Evolutionary conservation across 2,888 invertebrate species (phyloP).

Genomic region (Drosophila kuntzei): DNA sequence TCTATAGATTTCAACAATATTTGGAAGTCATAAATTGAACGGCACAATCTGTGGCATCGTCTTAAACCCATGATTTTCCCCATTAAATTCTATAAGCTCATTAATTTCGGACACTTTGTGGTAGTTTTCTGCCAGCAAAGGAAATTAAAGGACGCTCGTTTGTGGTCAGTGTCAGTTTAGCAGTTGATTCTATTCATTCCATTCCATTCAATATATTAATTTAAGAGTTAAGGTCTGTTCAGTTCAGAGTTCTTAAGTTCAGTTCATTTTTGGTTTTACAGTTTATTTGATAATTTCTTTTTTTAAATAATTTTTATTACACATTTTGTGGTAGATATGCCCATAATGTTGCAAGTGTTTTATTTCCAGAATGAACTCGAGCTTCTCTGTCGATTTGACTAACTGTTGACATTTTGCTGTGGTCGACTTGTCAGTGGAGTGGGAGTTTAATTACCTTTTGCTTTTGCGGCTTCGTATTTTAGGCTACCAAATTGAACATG

Average conservation of each 20-base stretch:
- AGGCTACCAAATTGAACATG: conserved; percentile 50
- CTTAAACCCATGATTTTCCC: conserved; percentile 8
- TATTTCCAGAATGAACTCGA: background rate
- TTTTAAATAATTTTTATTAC: background rate
- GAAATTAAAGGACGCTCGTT: conserved; percentile 22
- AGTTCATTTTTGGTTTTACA: conserved; percentile 32
- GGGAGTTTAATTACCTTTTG: conserved; percentile 44
- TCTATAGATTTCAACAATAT: conserved; percentile 8
- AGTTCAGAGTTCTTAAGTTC: conserved; percentile 9
- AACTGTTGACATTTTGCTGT: conserved; percentile 47
- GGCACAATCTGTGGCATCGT: background rate
- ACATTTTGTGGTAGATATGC: background rate
- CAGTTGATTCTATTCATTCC: background rate
- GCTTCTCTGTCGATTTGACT: background rate
- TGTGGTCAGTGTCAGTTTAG: conserved; percentile 24
- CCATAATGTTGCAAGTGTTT: conserved; percentile 4
- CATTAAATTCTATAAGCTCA: conserved; percentile 23
- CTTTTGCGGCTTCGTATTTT: conserved; percentile 27
- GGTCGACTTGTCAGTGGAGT: conserved; percentile 15
- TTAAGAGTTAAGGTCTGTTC: conserved; percentile 6
- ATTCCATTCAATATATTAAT: conserved; percentile 24
- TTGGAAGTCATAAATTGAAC: conserved; percentile 5
- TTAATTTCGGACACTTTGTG: conserved; percentile 37
- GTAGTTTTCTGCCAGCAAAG: conserved; percentile 13
- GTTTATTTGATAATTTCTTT: conserved; percentile 40